A percentile compares a stretch with the other conserved stretches of the same genome.
phyloP scores from a whole-genome alignment of 2,888 invertebrate species.

The Tribolium freemani region DNA sequence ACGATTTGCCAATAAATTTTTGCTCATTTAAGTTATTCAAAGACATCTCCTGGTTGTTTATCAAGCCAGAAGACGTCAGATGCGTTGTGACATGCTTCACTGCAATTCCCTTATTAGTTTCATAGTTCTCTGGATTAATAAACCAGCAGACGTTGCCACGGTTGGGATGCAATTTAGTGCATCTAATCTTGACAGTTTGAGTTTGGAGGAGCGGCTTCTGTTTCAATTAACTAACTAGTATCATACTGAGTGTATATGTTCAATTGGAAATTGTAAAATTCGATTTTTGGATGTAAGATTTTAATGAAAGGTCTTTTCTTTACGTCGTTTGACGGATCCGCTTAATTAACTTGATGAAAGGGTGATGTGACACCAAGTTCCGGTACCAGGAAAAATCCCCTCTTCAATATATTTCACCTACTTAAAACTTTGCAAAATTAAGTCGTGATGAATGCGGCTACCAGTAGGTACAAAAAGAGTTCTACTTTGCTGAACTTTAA shows the following conservation, averaged over 20 bases:
- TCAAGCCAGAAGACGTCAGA: neutral
- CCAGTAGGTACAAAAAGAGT: neutral
- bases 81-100: neutral
- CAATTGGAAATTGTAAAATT: neutral
- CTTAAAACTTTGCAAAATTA: constrained; percentile 25
- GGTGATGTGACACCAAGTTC: neutral
- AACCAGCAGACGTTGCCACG: constrained; percentile 14
- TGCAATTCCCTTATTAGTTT: constrained; percentile 25
- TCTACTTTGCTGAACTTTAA: constrained; percentile 18
- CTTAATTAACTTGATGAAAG: constrained; percentile 25
- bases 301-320: neutral
- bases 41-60: neutral
- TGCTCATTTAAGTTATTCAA: neutral
- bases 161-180: constrained; percentile 22
- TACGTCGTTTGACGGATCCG: neutral
- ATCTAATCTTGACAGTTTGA: constrained; percentile 1
- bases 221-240: neutral
- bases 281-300: neutral
- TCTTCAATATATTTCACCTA: constrained; percentile 15
- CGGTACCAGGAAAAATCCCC: neutral
- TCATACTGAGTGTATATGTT: neutral
- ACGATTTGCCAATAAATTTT: neutral
- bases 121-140: constrained; percentile 15
- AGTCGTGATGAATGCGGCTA: constrained; percentile 13
- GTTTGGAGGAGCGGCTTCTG: neutral